Percentiles rank a stretch among this genome's conserved stretches.
These are phyloP conservation scores for Neomicropteryx cornuta DNA, from an alignment of 1,140 invertebrate species.

Conservation along the genomic window DNA sequence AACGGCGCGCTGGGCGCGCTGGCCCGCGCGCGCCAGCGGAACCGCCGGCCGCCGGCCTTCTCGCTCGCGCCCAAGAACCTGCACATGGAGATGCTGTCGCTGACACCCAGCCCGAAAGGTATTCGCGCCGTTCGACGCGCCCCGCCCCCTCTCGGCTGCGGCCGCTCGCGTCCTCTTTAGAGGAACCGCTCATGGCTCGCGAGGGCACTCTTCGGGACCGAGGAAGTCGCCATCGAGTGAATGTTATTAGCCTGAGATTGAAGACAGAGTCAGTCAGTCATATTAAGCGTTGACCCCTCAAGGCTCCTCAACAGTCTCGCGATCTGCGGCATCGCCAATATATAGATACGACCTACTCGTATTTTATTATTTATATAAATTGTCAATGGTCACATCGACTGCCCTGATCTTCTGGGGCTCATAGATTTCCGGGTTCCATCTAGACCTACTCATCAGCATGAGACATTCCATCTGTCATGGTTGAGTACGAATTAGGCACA, in stretches of 20 bases:
- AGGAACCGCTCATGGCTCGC: background rate
- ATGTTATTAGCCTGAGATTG: background rate
- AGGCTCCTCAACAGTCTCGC: background rate
- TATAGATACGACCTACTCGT: no score
- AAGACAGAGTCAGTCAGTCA: no score
- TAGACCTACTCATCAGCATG: no score
- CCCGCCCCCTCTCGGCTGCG: background rate
- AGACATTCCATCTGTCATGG: no score
- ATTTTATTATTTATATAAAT: no score
- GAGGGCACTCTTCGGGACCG: background rate
- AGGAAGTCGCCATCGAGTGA: background rate
- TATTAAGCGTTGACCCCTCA: background rate
- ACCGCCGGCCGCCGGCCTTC: slow-evolving; percentile 45
- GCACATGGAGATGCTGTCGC: slow-evolving; percentile 51
- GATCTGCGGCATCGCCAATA: background rate
- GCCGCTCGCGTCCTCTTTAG: background rate
- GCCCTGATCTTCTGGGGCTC: no score
- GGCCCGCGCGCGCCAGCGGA: slow-evolving; percentile 42
- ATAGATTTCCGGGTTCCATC: no score
- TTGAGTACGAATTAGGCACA: no score
- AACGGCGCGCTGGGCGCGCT: slow-evolving; percentile 49
- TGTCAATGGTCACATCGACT: no score
- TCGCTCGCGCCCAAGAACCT: slow-evolving; percentile 50
- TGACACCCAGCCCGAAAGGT: slow-evolving; percentile 71
- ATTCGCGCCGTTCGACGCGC: slow-evolving; percentile 15